Conservation (phyloP, 2,113 vertebrate species). For the Antechinus stuartii region DNA sequence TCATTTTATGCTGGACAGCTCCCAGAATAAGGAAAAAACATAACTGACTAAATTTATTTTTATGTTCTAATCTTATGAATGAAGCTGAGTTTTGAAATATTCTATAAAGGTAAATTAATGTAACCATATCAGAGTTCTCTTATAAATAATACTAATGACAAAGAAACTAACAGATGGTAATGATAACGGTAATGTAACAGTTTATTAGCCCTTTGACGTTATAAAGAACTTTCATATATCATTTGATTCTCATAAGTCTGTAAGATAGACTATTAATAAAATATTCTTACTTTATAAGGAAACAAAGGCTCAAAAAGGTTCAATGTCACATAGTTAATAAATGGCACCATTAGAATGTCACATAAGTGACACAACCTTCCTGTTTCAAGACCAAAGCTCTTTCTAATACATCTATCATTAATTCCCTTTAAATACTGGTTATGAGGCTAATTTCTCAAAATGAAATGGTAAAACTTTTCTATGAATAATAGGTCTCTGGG, state of each 20-base stretch:
- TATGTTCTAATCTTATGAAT: not conserved
- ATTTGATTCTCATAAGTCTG: not conserved
- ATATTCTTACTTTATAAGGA: not conserved
- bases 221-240: not conserved
- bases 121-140: not conserved
- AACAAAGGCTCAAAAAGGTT: too few species aligned
- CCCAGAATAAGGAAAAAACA: not conserved
- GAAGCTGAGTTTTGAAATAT: not conserved
- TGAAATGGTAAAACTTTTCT: too few species aligned
- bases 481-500: too few species aligned
- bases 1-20: slow-evolving; percentile 33
- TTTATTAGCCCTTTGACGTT: not conserved
- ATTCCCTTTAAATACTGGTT: too few species aligned
- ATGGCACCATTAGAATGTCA: too few species aligned
- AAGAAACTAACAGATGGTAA: not conserved
- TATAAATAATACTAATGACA: not conserved
- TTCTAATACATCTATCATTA: too few species aligned
- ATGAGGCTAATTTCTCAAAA: too few species aligned
- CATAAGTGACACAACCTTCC: too few species aligned
- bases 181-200: not conserved
- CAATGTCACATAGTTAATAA: too few species aligned
- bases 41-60: not conserved
- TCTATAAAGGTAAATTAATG: not conserved
- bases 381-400: too few species aligned
- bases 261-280: not conserved